These are phyloP conservation scores for Eulemur albifrons DNA, from an alignment of 2,797 vertebrate genomes.

Conservation along the genomic window DNA sequence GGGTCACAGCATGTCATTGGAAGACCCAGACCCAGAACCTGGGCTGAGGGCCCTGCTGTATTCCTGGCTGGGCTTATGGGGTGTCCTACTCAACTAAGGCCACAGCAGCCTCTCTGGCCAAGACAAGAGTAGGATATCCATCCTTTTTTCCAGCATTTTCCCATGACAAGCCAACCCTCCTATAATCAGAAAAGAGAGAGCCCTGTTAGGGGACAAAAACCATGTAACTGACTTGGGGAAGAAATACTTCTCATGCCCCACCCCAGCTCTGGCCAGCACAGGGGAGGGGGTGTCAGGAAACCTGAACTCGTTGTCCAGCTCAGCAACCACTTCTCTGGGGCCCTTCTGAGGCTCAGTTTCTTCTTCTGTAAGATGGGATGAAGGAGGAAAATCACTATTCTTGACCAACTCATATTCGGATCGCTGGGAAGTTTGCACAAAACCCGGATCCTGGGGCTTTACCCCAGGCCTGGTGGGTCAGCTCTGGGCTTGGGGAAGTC, in stretches of 20 bases:
- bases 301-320: not conserved
- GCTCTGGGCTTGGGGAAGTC: not conserved
- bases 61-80: rapidly evolving
- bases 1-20: not conserved
- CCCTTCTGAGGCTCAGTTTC: not conserved
- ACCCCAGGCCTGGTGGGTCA: not conserved
- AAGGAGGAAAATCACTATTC: not conserved
- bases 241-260: not conserved
- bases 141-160: not conserved
- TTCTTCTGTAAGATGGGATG: not conserved
- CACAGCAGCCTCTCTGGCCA: not conserved
- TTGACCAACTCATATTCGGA: not conserved
- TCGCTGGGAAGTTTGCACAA: not conserved
- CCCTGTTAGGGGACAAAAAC: not conserved
- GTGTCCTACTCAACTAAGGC: not conserved
- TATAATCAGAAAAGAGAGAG: not conserved
- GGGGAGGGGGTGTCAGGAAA: not conserved
- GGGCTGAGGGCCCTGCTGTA: no score
- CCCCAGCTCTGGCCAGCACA: not conserved
- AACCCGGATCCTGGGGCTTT: not conserved
- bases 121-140: not conserved
- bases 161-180: not conserved
- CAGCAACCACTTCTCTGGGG: not conserved
- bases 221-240: not conserved
- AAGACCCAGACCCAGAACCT: not conserved